Evolutionary conservation across 2,797 vertebrate species (phyloP), one percentile per base, ranked within the genome.

Genomic region (Fistularia commersonii): DNA sequence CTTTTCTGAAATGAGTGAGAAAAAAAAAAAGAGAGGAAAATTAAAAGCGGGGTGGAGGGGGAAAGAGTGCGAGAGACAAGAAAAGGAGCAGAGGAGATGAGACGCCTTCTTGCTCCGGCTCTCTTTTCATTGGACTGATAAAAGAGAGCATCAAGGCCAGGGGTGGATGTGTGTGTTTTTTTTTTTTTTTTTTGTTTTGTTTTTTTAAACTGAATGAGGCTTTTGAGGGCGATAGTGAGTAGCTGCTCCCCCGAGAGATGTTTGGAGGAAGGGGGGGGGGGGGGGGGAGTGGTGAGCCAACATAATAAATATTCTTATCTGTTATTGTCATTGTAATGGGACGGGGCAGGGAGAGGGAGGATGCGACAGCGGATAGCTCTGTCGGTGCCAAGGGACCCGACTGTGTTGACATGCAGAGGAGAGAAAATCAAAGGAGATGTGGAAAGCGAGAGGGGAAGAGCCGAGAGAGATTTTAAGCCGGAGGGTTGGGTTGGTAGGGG

Each of bases 271-370:
- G n/a, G n/a, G n/a, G n/a, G n/a, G n/a, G n/a, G n/a, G n/a, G n/a
- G n/a, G n/a, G 71, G 34, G 85, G 82, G 78, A 84, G 82, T 83
- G 83, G 83, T 83, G 80, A 85, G 82, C 82, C 83, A 84, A 86
- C 83, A 83, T 87, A 86, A 87, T 87, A 87, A 86, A 87, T 87
- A 86, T 87, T 87, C 85, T 87, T 87, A 87, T 87, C 85, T 86
- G 81, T 85, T 86, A 85, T 87, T 86, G 84, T 86, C 85, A 86
- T 87, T 86, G 85, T 86, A 87, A 87, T 87, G 84, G 81, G 81
- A 85, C 77, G 58, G 82, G 82, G 77, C 78, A 80, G 78, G 71
- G 78, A 69, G 78, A 77, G 80, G 81, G 76, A 74, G 79, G 69
- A 74, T 69, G 80, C 54, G 69, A 83, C 78, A 76, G 77, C 32